Percentiles rank a stretch among this genome's conserved stretches.
Conservation (phyloP, 2,113 vertebrate species). For the Corydoras sp. region DNA sequence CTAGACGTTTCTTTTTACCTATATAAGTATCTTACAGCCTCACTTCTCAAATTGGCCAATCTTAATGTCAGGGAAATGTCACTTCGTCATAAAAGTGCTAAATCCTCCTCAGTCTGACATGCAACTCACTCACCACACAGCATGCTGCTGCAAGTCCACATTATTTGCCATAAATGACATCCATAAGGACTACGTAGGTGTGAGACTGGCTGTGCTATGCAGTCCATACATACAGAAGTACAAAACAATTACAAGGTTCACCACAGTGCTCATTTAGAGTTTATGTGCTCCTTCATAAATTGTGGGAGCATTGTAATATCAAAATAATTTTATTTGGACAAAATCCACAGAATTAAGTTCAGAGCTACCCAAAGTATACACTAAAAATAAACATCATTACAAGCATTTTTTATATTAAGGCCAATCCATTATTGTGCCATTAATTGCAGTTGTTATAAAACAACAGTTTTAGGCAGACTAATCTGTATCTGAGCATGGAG, state of each 20-base stretch:
- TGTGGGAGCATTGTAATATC: too few relatives aligned
- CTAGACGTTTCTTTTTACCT: too few relatives aligned
- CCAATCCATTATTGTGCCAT: too few relatives aligned
- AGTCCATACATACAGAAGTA: slow-evolving; percentile 36
- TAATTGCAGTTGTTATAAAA: slow-evolving; percentile 8
- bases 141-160: slow-evolving; percentile 63
- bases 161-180: slow-evolving; percentile 64
- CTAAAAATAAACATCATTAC: too few relatives aligned
- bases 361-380: too few relatives aligned
- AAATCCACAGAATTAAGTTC: too few relatives aligned
- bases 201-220: slow-evolving; percentile 38
- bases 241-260: slow-evolving; percentile 20
- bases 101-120: slow-evolving; percentile 53
- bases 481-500: background rate
- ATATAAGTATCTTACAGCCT: slow-evolving; percentile 28
- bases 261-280: slow-evolving; percentile 14
- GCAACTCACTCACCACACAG: slow-evolving; percentile 61
- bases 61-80: slow-evolving; percentile 77
- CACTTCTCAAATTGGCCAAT: slow-evolving; percentile 69
- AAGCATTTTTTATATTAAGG: too few relatives aligned
- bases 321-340: too few relatives aligned
- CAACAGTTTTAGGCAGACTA: slow-evolving; percentile 32
- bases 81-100: slow-evolving; percentile 69
- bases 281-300: too few relatives aligned
- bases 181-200: slow-evolving; percentile 56